Conservation (phyloP, 2,888 invertebrate species). For the Ichneumoninae sp. region DNA sequence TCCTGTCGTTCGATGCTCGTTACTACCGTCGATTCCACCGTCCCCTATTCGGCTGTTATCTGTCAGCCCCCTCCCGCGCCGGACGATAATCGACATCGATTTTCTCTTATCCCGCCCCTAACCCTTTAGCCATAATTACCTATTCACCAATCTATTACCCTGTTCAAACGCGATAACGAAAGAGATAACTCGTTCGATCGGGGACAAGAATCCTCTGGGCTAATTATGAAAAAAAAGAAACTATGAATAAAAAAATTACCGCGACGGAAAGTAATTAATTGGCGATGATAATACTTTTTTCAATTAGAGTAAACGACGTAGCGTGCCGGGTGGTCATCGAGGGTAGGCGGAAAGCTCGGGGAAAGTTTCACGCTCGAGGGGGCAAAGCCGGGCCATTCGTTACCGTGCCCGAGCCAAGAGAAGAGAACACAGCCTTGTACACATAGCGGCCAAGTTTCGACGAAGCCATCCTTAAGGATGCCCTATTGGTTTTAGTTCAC, state of each 20-base stretch:
- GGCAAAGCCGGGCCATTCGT: constrained; percentile 51
- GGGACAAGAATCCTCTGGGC: background rate
- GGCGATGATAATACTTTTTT: constrained; percentile 16
- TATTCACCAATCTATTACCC: constrained; percentile 9
- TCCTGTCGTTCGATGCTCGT: constrained; percentile 34
- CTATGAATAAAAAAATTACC: background rate
- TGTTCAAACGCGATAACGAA: background rate
- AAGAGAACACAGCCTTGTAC: background rate
- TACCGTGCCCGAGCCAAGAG: constrained; percentile 31
- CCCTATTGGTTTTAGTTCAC: constrained; percentile 62
- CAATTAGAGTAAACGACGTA: constrained; percentile 19
- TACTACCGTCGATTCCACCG: constrained; percentile 16
- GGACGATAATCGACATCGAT: constrained; percentile 61
- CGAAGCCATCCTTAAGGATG: constrained; percentile 61
- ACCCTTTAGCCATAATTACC: constrained; percentile 6
- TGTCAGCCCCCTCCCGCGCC: constrained; percentile 9
- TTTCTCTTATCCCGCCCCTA: constrained; percentile 29
- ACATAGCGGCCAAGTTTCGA: constrained; percentile 54
- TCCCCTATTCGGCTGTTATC: constrained; percentile 37
- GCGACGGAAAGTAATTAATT: background rate
- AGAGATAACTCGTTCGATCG: background rate
- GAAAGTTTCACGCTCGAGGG: constrained; percentile 43
- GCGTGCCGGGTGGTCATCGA: constrained; percentile 29
- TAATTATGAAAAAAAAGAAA: background rate
- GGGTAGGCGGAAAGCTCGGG: constrained; percentile 9